These are phyloP conservation scores for Teleogryllus occipitalis DNA, from an alignment of 1,140 invertebrate genomes.

Conservation along the genomic window DNA sequence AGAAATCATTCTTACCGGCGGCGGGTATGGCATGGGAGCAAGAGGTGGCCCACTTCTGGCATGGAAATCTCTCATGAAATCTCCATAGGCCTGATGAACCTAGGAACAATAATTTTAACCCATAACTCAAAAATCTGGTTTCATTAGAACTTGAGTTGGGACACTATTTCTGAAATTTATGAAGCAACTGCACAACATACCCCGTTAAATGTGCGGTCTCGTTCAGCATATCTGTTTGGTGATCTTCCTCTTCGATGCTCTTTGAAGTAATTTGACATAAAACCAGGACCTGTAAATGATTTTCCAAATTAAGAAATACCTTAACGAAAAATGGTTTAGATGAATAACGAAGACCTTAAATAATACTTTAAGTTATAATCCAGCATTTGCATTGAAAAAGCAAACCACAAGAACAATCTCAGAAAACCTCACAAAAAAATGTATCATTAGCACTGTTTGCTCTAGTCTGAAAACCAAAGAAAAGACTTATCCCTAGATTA, in stretches of 20 bases:
- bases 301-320: no score
- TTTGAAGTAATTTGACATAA: conserved; percentile 3
- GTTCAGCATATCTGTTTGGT: not conserved
- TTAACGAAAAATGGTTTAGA: no score
- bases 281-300: not conserved
- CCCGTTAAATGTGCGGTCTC: conserved; percentile 2
- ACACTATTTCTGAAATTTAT: not conserved
- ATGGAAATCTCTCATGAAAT: conserved; percentile 15
- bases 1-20: not conserved
- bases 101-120: not conserved
- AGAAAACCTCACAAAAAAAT: no score
- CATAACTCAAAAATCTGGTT: not conserved
- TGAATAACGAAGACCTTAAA: no score
- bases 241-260: conserved; percentile 9
- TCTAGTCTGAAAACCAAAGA: no score
- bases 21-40: conserved; percentile 10
- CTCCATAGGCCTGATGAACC: conserved; percentile 5
- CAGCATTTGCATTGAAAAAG: no score
- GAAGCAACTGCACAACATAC: not conserved
- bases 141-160: not conserved
- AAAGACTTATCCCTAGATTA: no score
- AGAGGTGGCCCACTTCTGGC: conserved; percentile 1
- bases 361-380: no score
- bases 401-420: no score
- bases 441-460: no score